These are phyloP conservation scores for Mesoclemmys tuberculata DNA, from an alignment of 2,113 vertebrate genomes.

Conservation along the genomic window DNA sequence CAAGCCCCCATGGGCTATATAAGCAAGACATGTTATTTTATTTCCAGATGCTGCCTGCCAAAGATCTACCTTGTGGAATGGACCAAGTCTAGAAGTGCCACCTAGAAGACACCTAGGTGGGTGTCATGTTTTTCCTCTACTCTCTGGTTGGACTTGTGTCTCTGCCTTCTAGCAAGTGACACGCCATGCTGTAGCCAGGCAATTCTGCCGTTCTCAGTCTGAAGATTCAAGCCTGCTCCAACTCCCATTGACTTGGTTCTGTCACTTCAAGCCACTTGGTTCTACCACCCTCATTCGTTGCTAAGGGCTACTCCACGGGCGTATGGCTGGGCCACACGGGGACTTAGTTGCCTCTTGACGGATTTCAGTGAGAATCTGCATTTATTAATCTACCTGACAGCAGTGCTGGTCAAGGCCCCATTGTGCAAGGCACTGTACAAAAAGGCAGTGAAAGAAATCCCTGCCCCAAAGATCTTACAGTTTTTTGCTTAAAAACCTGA, in stretches of 20 bases:
- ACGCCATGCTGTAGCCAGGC: not conserved
- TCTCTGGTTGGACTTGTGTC: not conserved
- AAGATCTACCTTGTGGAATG: accelerated
- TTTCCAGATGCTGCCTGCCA: not conserved
- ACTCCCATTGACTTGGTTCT: not conserved
- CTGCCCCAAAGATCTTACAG: not conserved
- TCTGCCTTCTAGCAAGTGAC: not conserved
- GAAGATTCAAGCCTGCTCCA: not conserved
- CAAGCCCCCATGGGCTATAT: not conserved
- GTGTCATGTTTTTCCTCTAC: not conserved
- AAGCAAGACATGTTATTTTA: not conserved
- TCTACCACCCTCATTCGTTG: not conserved
- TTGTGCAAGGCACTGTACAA: not conserved
- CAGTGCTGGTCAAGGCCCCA: not conserved
- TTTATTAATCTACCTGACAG: too few species aligned
- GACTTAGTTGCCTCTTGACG: not conserved
- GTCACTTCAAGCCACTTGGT: too few species aligned
- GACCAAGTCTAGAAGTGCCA: not conserved
- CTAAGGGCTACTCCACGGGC: not conserved
- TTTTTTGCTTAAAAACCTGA: not conserved
- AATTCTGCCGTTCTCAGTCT: too few species aligned
- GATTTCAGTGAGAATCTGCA: not conserved
- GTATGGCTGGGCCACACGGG: not conserved
- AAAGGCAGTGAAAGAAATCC: not conserved
- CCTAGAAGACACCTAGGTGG: not conserved